Conservation (phyloP, 2,797 vertebrate genomes). For the Trematomus bernacchii region DNA sequence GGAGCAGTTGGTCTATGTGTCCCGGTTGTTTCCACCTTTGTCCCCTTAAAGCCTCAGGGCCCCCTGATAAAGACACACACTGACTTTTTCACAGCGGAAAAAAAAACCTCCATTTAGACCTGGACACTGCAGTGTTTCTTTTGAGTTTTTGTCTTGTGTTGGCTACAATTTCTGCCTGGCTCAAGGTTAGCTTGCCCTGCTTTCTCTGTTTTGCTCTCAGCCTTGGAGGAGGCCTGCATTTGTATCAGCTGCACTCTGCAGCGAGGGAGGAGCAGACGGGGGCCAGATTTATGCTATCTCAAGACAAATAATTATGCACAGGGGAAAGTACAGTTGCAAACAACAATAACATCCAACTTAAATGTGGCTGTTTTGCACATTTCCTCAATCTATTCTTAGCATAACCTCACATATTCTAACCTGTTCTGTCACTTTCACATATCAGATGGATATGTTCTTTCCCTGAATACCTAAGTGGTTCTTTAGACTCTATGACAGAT, state of each 20-base stretch:
- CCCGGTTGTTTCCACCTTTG: conserved; percentile 44
- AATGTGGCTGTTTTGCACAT: conserved; percentile 18
- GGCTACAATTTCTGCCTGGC: conserved; percentile 67
- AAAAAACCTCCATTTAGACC: conserved; percentile 32
- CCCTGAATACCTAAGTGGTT: conserved; percentile 43
- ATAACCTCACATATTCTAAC: not conserved
- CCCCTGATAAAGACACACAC: conserved; percentile 57
- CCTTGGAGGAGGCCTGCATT: conserved; percentile 71
- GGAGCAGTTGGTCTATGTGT: not conserved
- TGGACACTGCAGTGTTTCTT: conserved; percentile 5
- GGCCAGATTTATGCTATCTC: conserved; percentile 43
- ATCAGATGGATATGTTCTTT: conserved; percentile 41
- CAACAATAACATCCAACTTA: not conserved
- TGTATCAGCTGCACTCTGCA: conserved; percentile 11
- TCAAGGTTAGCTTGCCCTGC: conserved; percentile 78
- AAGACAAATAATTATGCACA: conserved; percentile 23
- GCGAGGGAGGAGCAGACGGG: conserved; percentile 20
- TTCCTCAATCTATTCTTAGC: conserved; percentile 8
- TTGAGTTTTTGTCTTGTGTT: conserved; percentile 70
- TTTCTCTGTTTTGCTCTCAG: conserved; percentile 58
- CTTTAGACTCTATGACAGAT: conserved; percentile 48
- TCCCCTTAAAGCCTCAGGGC: conserved; percentile 29
- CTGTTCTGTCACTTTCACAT: conserved; percentile 19
- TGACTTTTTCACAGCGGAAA: conserved; percentile 49
- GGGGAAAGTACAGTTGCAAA: conserved; percentile 12